phyloP scores from a whole-genome alignment of 2,888 invertebrate species.

The Dinocampus coccinellae region DNA sequence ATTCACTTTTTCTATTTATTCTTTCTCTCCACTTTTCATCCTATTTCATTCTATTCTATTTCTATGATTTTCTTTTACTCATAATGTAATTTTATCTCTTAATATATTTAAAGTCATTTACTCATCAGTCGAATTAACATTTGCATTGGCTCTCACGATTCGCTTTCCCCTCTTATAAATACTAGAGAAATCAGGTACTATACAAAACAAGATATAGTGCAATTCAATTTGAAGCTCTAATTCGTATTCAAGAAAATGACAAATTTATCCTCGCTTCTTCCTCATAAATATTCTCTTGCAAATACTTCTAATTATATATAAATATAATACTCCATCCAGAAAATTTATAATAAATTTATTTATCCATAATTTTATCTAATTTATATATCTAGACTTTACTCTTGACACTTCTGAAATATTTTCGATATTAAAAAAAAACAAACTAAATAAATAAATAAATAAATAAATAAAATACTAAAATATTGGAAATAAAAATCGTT shows the following conservation, averaged over 20 bases:
- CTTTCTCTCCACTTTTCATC: not conserved
- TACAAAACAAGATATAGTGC: not conserved
- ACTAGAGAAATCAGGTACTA: not conserved
- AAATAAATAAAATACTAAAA: not conserved
- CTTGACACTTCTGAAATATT: no score
- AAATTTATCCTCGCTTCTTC: not conserved
- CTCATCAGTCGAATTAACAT: not conserved
- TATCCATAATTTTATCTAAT: no score
- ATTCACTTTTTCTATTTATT: not conserved
- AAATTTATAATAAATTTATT: no score
- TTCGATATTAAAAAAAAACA: not conserved
- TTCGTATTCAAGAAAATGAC: not conserved
- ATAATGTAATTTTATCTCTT: not conserved
- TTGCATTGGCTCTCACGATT: not conserved
- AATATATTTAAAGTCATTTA: not conserved
- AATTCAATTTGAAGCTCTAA: not conserved
- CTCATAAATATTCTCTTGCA: not conserved
- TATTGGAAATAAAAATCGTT: not conserved
- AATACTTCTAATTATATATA: not conserved
- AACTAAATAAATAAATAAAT: not conserved
- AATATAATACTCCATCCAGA: not conserved
- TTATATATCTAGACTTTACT: no score
- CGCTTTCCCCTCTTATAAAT: not conserved
- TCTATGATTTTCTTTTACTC: not conserved
- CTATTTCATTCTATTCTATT: not conserved